A percentile compares a stretch with the other conserved stretches of the same genome.
Conservation (phyloP, 2,113 vertebrate species). For the Sander vitreus region DNA sequence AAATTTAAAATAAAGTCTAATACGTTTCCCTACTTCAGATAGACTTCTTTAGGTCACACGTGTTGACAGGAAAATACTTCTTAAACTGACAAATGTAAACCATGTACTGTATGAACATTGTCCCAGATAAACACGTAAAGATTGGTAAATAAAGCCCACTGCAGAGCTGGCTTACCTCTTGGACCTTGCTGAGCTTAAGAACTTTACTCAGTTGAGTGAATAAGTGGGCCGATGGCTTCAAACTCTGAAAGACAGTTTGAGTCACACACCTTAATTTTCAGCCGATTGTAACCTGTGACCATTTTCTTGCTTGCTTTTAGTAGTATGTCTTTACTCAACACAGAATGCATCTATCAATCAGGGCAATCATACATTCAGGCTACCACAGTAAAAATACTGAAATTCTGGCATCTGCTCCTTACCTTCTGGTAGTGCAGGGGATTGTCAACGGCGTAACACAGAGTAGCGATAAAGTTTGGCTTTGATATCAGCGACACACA, state of each 20-base stretch:
- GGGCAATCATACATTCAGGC: not conserved
- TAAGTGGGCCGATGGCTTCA: conserved; percentile 97
- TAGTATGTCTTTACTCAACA: not conserved
- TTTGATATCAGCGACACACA: conserved; percentile 98
- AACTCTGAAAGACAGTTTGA: conserved; percentile 89
- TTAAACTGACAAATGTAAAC: not conserved
- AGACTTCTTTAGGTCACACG: not conserved
- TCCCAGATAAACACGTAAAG: not conserved
- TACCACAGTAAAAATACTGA: not conserved
- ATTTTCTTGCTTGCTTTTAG: not conserved
- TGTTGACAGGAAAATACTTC: not conserved
- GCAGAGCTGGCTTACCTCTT: conserved; percentile 87
- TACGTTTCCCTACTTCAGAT: not conserved
- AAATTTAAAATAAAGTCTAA: not conserved
- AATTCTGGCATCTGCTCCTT: conserved; percentile 51
- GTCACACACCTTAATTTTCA: not conserved
- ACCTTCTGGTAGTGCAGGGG: conserved; percentile 99
- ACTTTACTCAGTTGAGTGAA: conserved; percentile 99
- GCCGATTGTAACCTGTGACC: not conserved
- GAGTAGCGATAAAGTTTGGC: conserved; percentile 99
- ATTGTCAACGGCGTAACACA: conserved; percentile 99
- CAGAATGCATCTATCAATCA: not conserved
- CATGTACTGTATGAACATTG: not conserved
- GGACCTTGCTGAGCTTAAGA: conserved; percentile 99
- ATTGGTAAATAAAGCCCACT: not conserved